These are phyloP conservation scores for Lepidocolaptes lacrymiger DNA, from an alignment of 2,797 vertebrate species.

Conservation along the genomic window DNA sequence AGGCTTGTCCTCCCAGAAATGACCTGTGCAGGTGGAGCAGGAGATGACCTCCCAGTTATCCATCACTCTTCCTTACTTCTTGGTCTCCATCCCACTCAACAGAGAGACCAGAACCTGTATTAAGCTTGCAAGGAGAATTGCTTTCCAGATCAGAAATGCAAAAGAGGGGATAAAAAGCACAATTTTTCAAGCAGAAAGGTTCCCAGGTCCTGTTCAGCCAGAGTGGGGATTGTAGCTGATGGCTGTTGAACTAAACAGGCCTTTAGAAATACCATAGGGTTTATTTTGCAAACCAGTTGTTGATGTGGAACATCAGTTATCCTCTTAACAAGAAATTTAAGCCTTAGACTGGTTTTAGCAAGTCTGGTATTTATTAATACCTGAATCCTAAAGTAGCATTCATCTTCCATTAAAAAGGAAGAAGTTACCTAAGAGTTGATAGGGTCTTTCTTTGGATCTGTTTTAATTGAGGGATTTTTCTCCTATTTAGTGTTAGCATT, in stretches of 20 bases:
- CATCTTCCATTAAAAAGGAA: not conserved
- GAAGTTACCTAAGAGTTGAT: not conserved
- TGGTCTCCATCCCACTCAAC: not conserved
- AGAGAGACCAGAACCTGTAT: not conserved
- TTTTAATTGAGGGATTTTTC: not conserved
- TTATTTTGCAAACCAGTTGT: not conserved
- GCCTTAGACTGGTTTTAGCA: not conserved
- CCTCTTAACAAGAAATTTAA: not conserved
- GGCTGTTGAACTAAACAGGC: not conserved
- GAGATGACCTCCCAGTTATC: not conserved
- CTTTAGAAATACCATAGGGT: not conserved
- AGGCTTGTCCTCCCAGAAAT: not conserved
- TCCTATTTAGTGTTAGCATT: not conserved
- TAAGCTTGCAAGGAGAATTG: not conserved
- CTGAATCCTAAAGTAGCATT: not conserved
- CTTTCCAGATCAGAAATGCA: not conserved
- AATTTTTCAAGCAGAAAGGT: not conserved
- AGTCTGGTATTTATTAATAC: not conserved
- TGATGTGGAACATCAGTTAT: not conserved
- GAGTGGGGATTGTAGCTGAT: not conserved
- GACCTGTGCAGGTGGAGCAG: not conserved
- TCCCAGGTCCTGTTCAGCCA: not conserved
- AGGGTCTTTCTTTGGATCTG: not conserved
- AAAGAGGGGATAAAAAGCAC: not conserved
- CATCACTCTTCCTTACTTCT: not conserved